Evolutionary conservation across 2,113 vertebrate species (phyloP).

Genomic region (Bos indicus): DNA sequence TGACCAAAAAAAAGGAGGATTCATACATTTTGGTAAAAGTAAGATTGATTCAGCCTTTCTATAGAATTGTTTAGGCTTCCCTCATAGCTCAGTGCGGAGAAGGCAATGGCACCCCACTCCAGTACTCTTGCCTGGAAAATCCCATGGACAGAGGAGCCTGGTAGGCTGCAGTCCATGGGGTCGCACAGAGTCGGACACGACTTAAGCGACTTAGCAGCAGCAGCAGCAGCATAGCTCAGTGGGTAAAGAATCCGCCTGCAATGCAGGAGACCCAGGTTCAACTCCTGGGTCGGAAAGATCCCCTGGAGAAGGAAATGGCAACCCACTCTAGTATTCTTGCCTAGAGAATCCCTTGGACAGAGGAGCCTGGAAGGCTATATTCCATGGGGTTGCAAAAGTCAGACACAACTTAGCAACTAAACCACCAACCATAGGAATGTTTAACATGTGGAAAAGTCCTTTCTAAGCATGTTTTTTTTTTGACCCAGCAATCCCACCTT

Average conservation of each 20-base stretch:
- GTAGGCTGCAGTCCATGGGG: too few relatives aligned
- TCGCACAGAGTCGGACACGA: too few relatives aligned
- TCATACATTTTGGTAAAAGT: background rate
- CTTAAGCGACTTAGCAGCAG: too few relatives aligned
- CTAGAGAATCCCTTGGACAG: background rate
- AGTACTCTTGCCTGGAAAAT: too few relatives aligned
- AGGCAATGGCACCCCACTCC: too few relatives aligned
- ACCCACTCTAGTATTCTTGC: background rate
- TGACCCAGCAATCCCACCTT: background rate
- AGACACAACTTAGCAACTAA: background rate
- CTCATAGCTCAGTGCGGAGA: background rate
- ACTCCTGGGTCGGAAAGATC: background rate
- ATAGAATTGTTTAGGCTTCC: background rate
- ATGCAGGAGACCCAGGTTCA: background rate
- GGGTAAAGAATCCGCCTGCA: background rate
- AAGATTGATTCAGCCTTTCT: background rate
- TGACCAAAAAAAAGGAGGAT: background rate
- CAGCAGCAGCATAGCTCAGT: background rate
- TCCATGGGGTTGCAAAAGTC: background rate
- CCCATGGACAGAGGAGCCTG: too few relatives aligned
- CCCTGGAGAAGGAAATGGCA: background rate
- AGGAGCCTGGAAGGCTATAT: background rate
- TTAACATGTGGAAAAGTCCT: background rate
- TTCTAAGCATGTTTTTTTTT: background rate
- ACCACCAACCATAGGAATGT: background rate